A percentile compares a stretch with the other conserved stretches of the same genome.
phyloP scores from a whole-genome alignment of 1,140 invertebrate genomes.

The Sycophaga agraensis region DNA sequence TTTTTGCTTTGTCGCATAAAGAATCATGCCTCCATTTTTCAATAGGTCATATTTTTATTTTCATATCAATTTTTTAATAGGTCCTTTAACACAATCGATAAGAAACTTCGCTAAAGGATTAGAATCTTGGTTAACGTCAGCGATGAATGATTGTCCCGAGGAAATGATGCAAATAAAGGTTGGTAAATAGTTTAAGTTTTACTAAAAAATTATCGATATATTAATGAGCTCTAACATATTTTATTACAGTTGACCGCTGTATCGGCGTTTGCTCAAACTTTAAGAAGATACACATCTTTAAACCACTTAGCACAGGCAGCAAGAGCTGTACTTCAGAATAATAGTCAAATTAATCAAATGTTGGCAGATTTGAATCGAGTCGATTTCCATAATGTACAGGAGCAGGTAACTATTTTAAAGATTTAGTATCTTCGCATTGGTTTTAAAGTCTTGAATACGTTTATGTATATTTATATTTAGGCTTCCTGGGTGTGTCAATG shows the following conservation, averaged over 20 bases:
- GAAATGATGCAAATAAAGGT: constrained; percentile 84
- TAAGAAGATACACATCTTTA: constrained; percentile 95
- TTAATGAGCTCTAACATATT: background rate
- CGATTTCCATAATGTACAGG: constrained; percentile 95
- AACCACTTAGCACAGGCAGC: constrained; percentile 97
- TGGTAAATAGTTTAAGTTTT: constrained; percentile 22
- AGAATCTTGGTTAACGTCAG: constrained; percentile 83
- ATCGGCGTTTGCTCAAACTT: constrained; percentile 90
- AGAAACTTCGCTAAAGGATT: constrained; percentile 91
- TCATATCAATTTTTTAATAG: constrained; percentile 45
- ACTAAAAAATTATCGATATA: background rate
- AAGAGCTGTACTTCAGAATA: constrained; percentile 92
- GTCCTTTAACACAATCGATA: constrained; percentile 89
- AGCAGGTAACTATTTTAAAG: constrained; percentile 60
- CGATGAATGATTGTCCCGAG: constrained; percentile 83
- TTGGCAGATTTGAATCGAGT: constrained; percentile 94
- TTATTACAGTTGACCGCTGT: constrained; percentile 68
- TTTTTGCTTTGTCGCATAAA: background rate
- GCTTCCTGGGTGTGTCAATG: constrained; percentile 98
- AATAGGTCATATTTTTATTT: background rate
- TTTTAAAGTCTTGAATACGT: no score
- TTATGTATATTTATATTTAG: constrained; percentile 36
- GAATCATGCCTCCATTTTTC: background rate
- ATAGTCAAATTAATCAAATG: constrained; percentile 96
- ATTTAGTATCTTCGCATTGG: background rate